phyloP scores from a whole-genome alignment of 2,888 invertebrate species.

The Microplitis deprimator region DNA sequence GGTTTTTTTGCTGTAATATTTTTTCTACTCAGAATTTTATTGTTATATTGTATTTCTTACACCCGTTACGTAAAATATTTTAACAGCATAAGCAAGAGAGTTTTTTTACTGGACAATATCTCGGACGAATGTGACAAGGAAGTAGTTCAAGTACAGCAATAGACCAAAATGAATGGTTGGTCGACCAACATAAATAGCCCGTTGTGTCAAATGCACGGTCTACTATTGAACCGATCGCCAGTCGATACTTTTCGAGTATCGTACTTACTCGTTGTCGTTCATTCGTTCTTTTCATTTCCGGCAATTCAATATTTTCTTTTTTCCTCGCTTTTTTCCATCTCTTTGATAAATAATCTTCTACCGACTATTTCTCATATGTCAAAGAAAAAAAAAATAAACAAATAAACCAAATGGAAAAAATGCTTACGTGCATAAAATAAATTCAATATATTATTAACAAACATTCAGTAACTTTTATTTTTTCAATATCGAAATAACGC shows the following conservation, averaged over 20 bases:
- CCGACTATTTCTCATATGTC: not conserved
- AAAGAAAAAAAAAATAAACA: not conserved
- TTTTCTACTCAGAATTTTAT: not conserved
- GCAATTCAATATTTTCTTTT: not conserved
- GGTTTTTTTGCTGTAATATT: not conserved
- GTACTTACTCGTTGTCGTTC: slow-evolving; percentile 19
- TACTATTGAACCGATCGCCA: slow-evolving; percentile 22
- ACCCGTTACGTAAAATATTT: slow-evolving; percentile 1
- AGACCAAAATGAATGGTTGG: slow-evolving; percentile 34
- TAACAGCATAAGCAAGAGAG: not conserved
- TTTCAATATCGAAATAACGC: too few relatives aligned
- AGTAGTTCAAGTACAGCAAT: slow-evolving; percentile 13
- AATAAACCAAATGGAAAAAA: not conserved
- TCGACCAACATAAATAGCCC: slow-evolving; percentile 48
- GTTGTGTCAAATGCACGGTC: slow-evolving; percentile 46
- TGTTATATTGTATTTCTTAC: slow-evolving; percentile 4
- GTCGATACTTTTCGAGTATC: slow-evolving; percentile 37
- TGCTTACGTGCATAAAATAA: not conserved
- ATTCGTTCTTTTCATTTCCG: slow-evolving; percentile 17
- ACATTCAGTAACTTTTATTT: not conserved
- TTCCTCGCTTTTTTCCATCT: slow-evolving; percentile 14
- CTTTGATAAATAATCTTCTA: slow-evolving; percentile 9
- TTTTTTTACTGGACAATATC: slow-evolving; percentile 24
- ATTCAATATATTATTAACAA: not conserved
- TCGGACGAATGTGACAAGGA: slow-evolving; percentile 26